These are phyloP conservation scores for Cerastis rubricosa DNA, from an alignment of 2,888 invertebrate species.

Conservation along the genomic window DNA sequence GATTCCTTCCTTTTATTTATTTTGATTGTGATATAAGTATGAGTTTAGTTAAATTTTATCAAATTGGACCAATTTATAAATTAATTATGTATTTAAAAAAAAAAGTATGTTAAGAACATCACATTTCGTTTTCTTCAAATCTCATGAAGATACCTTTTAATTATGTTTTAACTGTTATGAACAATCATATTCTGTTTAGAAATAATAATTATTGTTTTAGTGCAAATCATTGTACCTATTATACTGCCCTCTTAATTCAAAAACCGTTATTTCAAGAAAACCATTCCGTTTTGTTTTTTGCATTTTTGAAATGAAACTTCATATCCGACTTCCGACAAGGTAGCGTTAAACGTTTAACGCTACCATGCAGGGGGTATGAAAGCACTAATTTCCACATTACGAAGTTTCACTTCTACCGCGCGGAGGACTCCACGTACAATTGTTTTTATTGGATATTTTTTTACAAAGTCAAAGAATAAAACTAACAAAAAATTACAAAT, in stretches of 20 bases:
- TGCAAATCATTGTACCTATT: conserved; percentile 45
- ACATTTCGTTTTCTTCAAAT: conserved; percentile 15
- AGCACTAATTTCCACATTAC: too few relatives aligned
- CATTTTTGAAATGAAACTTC: too few relatives aligned
- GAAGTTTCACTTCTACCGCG: too few relatives aligned
- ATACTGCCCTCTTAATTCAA: background rate
- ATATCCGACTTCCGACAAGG: too few relatives aligned
- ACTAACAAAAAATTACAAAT: background rate
- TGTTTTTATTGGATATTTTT: background rate
- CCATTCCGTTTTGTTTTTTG: background rate
- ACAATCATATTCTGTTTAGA: conserved; percentile 33
- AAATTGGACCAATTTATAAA: conserved; percentile 60
- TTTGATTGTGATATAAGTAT: conserved; percentile 47
- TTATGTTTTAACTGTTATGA: conserved; percentile 18
- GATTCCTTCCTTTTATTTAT: conserved; percentile 45
- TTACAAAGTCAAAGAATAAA: background rate
- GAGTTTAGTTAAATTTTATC: conserved; percentile 47
- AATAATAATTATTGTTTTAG: conserved; percentile 31
- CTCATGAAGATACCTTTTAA: conserved; percentile 17
- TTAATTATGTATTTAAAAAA: conserved; percentile 26
- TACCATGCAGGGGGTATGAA: too few relatives aligned
- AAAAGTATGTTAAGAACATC: conserved; percentile 25
- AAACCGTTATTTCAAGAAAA: background rate
- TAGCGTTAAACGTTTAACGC: too few relatives aligned
- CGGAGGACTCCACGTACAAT: too few relatives aligned